phyloP scores from a whole-genome alignment of 1,140 invertebrate species.

The Drosophila sucinea region DNA sequence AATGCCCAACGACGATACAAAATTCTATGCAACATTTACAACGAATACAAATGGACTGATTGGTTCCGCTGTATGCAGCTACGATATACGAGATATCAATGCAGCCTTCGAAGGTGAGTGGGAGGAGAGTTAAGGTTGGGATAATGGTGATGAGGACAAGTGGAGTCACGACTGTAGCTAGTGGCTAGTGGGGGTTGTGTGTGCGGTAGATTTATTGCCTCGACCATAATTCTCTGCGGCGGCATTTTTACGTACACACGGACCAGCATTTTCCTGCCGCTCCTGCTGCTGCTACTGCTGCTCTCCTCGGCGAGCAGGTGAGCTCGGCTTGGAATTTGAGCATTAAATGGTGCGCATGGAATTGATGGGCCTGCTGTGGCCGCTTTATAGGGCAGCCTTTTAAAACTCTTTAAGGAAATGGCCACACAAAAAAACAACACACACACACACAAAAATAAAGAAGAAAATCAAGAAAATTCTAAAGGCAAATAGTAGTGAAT shows the following conservation, averaged over 20 bases:
- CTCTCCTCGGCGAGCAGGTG: constrained; percentile 32
- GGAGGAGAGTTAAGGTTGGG: background rate
- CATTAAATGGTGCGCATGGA: constrained; percentile 77
- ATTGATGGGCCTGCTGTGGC: constrained; percentile 62
- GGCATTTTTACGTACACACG: constrained; percentile 63
- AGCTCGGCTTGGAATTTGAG: constrained; percentile 62
- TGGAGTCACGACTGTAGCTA: background rate
- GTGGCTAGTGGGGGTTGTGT: constrained; percentile 7
- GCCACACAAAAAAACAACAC: background rate
- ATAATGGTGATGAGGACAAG: background rate
- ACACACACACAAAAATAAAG: background rate
- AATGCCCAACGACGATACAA: constrained; percentile 90
- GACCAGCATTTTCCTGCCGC: constrained; percentile 45
- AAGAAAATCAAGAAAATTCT: background rate
- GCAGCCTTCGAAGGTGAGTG: constrained; percentile 92
- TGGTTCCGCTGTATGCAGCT: constrained; percentile 95
- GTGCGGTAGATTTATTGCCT: constrained; percentile 75
- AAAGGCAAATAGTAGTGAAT: background rate
- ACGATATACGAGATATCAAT: constrained; percentile 92
- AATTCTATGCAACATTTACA: constrained; percentile 95
- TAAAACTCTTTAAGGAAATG: constrained; percentile 18
- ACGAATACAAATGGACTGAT: constrained; percentile 93
- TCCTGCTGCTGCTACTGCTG: constrained; percentile 57
- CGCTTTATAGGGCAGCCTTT: constrained; percentile 14
- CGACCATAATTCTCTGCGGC: constrained; percentile 79